Evolutionary conservation across 2,113 vertebrate species (phyloP).

Genomic region (Ailuropoda melanoleuca): DNA sequence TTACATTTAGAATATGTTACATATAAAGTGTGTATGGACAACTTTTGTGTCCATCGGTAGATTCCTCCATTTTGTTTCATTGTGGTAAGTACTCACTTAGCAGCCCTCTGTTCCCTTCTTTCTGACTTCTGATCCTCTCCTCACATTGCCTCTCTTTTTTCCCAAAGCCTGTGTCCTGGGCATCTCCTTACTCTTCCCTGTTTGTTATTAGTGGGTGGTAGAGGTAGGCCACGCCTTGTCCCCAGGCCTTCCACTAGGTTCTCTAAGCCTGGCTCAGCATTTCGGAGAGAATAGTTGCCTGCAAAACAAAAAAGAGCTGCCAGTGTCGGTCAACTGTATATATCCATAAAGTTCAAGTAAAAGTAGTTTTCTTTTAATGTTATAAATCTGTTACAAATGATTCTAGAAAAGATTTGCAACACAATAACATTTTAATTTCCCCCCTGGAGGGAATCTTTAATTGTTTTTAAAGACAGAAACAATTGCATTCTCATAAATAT

Average conservation of each 20-base stretch:
- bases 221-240: fast-evolving
- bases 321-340: too few species aligned
- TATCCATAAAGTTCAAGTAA: conserved; percentile 20
- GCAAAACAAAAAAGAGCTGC: neutral
- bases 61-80: neutral
- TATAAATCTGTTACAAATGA: conserved; percentile 42
- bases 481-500: conserved; percentile 57
- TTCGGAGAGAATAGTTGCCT: neutral
- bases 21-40: neutral
- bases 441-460: neutral
- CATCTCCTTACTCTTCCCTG: neutral
- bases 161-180: neutral
- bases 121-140: neutral
- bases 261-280: neutral
- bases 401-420: conserved; percentile 44
- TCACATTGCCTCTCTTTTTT: neutral
- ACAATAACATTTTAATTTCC: conserved; percentile 12
- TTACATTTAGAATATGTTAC: neutral
- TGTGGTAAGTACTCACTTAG: too few species aligned
- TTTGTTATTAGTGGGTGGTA: neutral
- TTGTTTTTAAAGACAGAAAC: conserved; percentile 64
- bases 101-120: neutral
- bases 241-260: neutral
- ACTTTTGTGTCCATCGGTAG: neutral
- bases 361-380: conserved; percentile 5